These are phyloP conservation scores for Tenualosa thibaudeaui DNA, from an alignment of 2,797 vertebrate species.

Conservation along the genomic window DNA sequence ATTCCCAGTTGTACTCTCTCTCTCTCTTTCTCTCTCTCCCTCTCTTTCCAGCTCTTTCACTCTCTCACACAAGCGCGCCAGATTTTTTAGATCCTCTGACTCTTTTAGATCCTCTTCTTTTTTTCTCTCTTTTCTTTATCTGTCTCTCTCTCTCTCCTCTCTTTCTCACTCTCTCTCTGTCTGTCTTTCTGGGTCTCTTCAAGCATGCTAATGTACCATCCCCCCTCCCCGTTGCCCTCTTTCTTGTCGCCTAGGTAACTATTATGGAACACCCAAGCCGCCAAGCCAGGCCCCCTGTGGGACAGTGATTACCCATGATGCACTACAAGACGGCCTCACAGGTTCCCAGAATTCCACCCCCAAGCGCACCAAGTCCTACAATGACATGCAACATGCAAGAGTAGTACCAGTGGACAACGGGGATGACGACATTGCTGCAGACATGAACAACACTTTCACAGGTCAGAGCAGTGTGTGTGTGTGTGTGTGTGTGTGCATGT, in stretches of 20 bases:
- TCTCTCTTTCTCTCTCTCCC: not conserved
- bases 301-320: slow-evolving; percentile 95
- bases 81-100: not conserved
- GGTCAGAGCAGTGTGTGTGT: slow-evolving; percentile 72
- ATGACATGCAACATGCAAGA: slow-evolving; percentile 98
- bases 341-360: slow-evolving; percentile 90
- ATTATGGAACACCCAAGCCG: slow-evolving; percentile 99
- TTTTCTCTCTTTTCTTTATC: slow-evolving; percentile 25
- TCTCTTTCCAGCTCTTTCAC: not conserved
- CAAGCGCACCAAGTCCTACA: slow-evolving; percentile 95
- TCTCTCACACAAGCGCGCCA: not conserved
- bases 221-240: not conserved
- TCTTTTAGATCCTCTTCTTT: slow-evolving; percentile 26
- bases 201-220: slow-evolving; percentile 84
- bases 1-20: not conserved
- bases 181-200: slow-evolving; percentile 61
- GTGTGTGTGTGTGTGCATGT: slow-evolving; percentile 34
- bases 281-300: slow-evolving; percentile 92
- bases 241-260: slow-evolving; percentile 94
- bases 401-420: slow-evolving; percentile 86
- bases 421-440: slow-evolving; percentile 90
- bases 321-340: slow-evolving; percentile 78
- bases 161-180: slow-evolving; percentile 25
- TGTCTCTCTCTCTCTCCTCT: not conserved
- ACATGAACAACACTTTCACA: slow-evolving; percentile 99